Evolutionary conservation across 1,140 invertebrate species (phyloP), one percentile per base, ranked within the genome.

Genomic region (Drosophila tani): DNA sequence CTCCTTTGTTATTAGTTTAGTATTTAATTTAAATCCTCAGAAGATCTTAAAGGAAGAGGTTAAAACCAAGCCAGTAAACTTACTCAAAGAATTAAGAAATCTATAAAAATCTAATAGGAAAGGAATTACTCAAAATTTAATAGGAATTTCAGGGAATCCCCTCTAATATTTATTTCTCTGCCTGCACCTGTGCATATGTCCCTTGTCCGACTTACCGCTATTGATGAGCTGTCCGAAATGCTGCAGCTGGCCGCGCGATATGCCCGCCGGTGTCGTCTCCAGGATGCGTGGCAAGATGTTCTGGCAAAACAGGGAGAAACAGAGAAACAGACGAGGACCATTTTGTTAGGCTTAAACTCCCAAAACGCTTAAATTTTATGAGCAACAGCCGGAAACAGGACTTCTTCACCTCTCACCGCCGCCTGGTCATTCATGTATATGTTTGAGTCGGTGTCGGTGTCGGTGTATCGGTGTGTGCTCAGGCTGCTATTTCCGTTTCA

Each of bases 171-270:
- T 11, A 2, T 46, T 51, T 50, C 9, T 55, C 35, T n/a, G 43
- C 29, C 50, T 43, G 41, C 38, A 70, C 21, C 38, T 17, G 15
- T 14, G n/a, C 62, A 70, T 70, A 56, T 56, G 68, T 29, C 66
- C 19, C 4, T 7, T 46, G 57, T 29, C 35, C 38, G 9, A 66
- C 67, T 91, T 86, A 91, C 91, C 91, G 49, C 82, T 87, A 67
- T 81, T 82, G 69, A 90, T 92, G 63, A 92, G 78, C 71, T 92
- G 91, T 8, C 84, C 79, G 35, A 87, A 92, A 46, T 92, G 91
- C 66, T 82, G 70, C 6, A 92, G 69, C 50, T 92, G 91, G 38
- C 83, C 78, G 46, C 82, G 82, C 17, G 86, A 92, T 43, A 92
- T 85, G 43, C 86, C 86, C 51, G 91, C 91, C 27, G 91, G 91